Conservation (phyloP, 2,888 invertebrate species). For the Rhingia rostrata region DNA sequence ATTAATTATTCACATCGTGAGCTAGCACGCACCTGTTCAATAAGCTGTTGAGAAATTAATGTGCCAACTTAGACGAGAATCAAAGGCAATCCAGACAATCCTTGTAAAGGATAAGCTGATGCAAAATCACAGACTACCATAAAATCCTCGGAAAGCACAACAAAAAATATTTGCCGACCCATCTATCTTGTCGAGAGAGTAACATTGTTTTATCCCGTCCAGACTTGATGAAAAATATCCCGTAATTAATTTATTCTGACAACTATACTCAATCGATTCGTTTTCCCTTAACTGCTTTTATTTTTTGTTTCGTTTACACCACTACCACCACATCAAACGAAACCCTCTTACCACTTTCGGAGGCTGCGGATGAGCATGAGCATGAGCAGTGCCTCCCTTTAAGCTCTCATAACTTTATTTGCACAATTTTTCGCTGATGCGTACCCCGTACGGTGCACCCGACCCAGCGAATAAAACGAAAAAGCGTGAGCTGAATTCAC, state of each 20-base stretch:
- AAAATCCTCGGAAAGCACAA: no score
- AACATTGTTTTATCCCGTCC: no score
- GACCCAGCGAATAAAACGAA: slow-evolving; percentile 25
- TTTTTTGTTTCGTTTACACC: no score
- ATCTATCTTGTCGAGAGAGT: no score
- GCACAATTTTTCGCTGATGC: background rate
- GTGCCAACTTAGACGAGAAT: no score
- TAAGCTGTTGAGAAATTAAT: no score
- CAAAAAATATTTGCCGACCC: no score
- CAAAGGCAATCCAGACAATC: no score
- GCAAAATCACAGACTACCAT: background rate
- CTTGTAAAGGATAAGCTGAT: no score
- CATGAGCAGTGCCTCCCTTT: background rate
- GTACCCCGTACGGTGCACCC: background rate
- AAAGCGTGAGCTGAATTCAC: slow-evolving; percentile 38
- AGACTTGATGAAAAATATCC: background rate
- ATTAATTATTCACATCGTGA: no score
- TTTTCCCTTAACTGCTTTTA: background rate
- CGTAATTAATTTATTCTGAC: background rate
- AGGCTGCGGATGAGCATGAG: background rate
- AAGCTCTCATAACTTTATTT: background rate
- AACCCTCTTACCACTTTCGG: background rate
- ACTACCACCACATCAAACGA: background rate
- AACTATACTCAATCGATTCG: background rate
- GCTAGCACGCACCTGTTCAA: no score